Base-by-base conservation (phyloP, 2,888 invertebrate genomes). In the Sialis fuliginosa region DNA sequence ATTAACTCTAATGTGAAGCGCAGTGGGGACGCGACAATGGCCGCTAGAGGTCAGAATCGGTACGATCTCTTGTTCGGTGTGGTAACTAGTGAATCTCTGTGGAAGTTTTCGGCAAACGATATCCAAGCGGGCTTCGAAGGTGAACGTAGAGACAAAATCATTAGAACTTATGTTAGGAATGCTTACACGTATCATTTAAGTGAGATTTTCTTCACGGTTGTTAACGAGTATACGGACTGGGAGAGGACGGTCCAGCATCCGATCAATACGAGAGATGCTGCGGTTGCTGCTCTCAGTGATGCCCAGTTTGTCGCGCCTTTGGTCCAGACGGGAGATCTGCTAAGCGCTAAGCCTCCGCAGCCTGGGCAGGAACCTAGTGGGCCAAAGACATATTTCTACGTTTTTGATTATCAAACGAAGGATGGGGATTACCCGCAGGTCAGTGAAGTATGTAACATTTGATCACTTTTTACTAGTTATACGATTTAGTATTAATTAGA, bases 201-300 rank as follows among this genome's bases (percentile, higher is more conserved):
- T 61, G 95, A 96, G 68, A 93, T 97, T 59, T 92, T 92, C 70
- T 88, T 88, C 64, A 91, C 96, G 54, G 86, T 95, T 54, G 86
- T 91, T 54, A 95, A 95, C 65, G 95, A 96, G 61, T 97, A 97
- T 68, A 96, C 95, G 49, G 93, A 96, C 65, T 97, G 96, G 96
- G 90, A 90, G 65, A 73, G 84, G 63, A 89, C 89, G 56, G 86
- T 88, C 33, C 76, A 88, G 66, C 89, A 88, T 64, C 89, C 90
- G 42, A 83, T 87, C 55, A 89, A 87, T 59, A 86, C 87, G 6
- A 72, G 89, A 51, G 90, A 91, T 60, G 84, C 89, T 8, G 85
- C 91, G 4, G 80, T 96, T 49, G 85, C 91, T 39, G 89, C 96
- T 6, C 67, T 97, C 39, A 91, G 92, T 52, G 93, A 95, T 63